phyloP scores from a whole-genome alignment of 2,888 invertebrate species.

The Perithous albicinctus region DNA sequence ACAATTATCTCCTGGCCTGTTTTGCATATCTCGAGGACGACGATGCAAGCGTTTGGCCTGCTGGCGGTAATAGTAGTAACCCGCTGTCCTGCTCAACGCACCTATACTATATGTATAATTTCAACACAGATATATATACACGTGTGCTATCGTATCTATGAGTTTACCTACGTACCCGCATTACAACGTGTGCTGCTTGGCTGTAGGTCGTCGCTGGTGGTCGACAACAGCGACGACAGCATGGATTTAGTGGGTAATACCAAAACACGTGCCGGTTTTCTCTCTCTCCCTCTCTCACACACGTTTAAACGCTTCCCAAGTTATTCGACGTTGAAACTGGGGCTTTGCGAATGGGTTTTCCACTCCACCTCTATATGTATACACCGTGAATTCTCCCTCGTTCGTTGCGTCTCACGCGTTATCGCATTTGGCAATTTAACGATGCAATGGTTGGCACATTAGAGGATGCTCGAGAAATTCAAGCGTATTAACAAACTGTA shows the following conservation, averaged over 20 bases:
- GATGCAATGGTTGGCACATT: background rate
- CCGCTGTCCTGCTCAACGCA: slow-evolving; percentile 21
- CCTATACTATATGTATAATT: background rate
- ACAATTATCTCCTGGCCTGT: slow-evolving; percentile 65
- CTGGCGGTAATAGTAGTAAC: slow-evolving; percentile 27
- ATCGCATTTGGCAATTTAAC: background rate
- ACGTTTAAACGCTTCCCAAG: background rate
- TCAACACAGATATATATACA: background rate
- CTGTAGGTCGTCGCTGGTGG: slow-evolving; percentile 24
- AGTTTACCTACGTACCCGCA: slow-evolving; percentile 53
- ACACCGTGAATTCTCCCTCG: too few relatives aligned
- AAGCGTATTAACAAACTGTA: background rate
- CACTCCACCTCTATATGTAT: background rate
- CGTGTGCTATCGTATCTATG: background rate
- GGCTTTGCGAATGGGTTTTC: slow-evolving; percentile 27
- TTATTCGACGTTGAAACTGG: slow-evolving; percentile 27
- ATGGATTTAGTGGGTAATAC: slow-evolving; percentile 55
- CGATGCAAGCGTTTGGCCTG: slow-evolving; percentile 38
- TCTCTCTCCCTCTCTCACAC: too few relatives aligned
- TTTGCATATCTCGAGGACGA: slow-evolving; percentile 62
- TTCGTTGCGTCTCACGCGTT: slow-evolving; percentile 2
- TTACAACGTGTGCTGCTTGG: slow-evolving; percentile 41
- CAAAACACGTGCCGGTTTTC: slow-evolving; percentile 45
- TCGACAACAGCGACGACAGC: slow-evolving; percentile 47
- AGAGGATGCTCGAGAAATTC: background rate